Base-by-base conservation (phyloP, 2,888 invertebrate species). In the Pollenia labialis region DNA sequence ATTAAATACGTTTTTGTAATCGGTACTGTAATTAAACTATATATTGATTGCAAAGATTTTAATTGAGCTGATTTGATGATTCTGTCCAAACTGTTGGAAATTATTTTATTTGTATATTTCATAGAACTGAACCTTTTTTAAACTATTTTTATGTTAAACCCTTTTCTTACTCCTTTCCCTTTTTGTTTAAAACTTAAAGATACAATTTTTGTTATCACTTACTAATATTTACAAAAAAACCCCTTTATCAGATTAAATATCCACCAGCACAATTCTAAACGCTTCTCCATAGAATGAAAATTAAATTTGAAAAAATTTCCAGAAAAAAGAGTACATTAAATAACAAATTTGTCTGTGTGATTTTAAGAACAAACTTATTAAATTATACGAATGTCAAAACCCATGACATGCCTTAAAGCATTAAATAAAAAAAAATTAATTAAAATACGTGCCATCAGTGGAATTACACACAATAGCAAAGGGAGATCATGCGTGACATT, bases 401-500 rank as follows among this genome's bases (percentile, higher is more conserved):
- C 32, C 77, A 50, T 72, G 72, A 60, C 50, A 60, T 56, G 68
- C 60, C 54, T 23, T 46, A 48, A 54, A 4, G 9, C 18, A 56
- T 68, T 44, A 16, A 11, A 44, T 23, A 2, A 23, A 23, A 18
- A 23, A 2, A 56, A 46, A 76, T 10, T 68, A 77, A 84, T 74
- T 84, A 58, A 52, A 79, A 74, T 66, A 84, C 84, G 77, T 84
- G 84, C 79, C 66, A 44, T 74, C 66, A 69, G 7, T 14, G 16
- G 14, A 54, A 76, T 76, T 62, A 76, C 16, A 60, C n/a, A 68
- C 16, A 77, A 74, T 44, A 66, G 40, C 64, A 64, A 77, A 68
- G 72, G 81, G 84, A 50, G 77, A 80, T 84, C 72, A 77, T 77
- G 80, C 87, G 87, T 87, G 84, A 81, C 87, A 77, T 81, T 81